Evolutionary conservation across 2,888 invertebrate species (phyloP), one percentile per base, ranked within the genome.

Genomic region (Endotricha flammealis): DNA sequence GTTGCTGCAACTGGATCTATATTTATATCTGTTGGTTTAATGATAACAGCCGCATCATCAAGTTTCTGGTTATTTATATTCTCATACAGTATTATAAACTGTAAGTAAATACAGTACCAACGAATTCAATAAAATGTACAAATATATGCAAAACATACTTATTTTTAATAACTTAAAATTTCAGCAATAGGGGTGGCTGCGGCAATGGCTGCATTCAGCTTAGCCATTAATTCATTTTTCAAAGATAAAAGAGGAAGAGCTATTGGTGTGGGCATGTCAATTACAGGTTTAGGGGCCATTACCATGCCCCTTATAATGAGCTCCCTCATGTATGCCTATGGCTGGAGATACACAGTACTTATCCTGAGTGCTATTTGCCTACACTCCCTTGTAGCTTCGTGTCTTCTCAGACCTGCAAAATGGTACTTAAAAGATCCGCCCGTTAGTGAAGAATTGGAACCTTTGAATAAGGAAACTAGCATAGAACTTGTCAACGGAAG

Each of bases 191-290:
- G 92, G 17, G 75, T 90, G 45, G 88, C 88, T 30, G 74, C 91
- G 37, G 83, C 88, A 1, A 88, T 89, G 88, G 83, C 90, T 16
- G 86, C 91, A 2, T 91, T 90, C 57, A 87, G 88, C 10, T 69
- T 91, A 53, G 91, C 92, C 12, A 69, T 91, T 30, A 91, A 91
- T 66, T 88, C 90, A 3, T 92, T 90, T 62, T 92, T 92, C 56
- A 83, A 81, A 46, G 86, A 88, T 44, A 90, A 88, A 55, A 81
- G 91, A 52, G 88, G 88, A 22, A 85, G 89, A 58, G 92, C 92
- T 0, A 81, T 90, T 13, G 91, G 91, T 0, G 69, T 89, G 3
- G 89, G 89, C 17, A 89, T 91, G 88, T 91, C 91, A 1, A 65
- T 91, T 2, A 90, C 90, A 9, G 92, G 91, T 1, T 55, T 92